phyloP scores from a whole-genome alignment of 2,888 invertebrate genomes.

The Caradrina clavipalpis region DNA sequence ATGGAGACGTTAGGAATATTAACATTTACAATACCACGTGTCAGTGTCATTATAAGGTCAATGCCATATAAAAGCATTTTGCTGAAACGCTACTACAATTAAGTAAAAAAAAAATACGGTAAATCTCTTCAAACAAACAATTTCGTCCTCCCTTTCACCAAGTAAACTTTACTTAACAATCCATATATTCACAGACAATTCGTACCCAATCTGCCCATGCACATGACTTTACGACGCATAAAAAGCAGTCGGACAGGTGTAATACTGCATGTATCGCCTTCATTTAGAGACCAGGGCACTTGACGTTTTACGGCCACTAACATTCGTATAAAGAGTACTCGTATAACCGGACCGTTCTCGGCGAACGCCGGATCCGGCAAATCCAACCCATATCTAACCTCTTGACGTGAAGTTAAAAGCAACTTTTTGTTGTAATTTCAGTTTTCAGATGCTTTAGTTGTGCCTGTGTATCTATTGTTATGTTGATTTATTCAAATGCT shows the following conservation, averaged over 20 bases:
- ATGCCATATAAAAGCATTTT: too few species aligned
- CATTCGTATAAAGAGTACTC: constrained; percentile 61
- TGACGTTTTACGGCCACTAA: constrained; percentile 66
- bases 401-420: constrained; percentile 46
- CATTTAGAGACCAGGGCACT: constrained; percentile 58
- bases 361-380: constrained; percentile 40
- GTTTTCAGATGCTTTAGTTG: neutral
- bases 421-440: constrained; percentile 61
- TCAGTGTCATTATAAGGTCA: too few species aligned
- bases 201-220: constrained; percentile 52
- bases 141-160: neutral
- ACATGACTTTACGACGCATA: constrained; percentile 53
- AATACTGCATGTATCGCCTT: constrained; percentile 57
- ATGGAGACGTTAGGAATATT: too few species aligned
- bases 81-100: too few species aligned
- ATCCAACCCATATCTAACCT: constrained; percentile 59
- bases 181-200: constrained; percentile 18
- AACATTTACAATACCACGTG: too few species aligned
- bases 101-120: neutral
- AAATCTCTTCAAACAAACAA: neutral
- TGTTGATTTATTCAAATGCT: too few species aligned
- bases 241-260: constrained; percentile 62
- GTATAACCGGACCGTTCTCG: constrained; percentile 61
- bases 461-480: too few species aligned
- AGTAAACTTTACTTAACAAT: neutral